These are phyloP conservation scores for Chaetoderma sp. DNA, from an alignment of 2,888 invertebrate species.

Conservation along the genomic window DNA sequence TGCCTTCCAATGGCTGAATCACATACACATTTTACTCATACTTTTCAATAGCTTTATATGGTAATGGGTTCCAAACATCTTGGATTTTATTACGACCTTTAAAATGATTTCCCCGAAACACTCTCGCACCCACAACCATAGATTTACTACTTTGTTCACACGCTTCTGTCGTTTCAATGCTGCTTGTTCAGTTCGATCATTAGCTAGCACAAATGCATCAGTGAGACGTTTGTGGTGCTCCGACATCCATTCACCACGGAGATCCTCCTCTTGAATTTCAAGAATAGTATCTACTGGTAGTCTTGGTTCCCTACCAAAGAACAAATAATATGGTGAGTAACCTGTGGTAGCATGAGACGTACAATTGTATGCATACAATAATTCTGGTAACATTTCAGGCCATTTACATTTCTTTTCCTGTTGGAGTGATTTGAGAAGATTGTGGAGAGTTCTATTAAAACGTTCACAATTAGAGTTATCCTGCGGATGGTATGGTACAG, in stretches of 20 bases:
- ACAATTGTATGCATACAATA: background rate
- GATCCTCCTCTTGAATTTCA: background rate
- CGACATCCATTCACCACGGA: background rate
- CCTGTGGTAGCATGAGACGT: background rate
- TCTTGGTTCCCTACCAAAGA: background rate
- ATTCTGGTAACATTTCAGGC: background rate
- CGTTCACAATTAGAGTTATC: conserved; percentile 34
- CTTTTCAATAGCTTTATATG: background rate
- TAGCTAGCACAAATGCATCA: background rate
- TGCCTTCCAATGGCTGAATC: background rate
- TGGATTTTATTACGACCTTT: background rate
- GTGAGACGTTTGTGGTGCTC: conserved; percentile 4
- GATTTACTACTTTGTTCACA: background rate
- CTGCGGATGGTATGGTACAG: too few species aligned
- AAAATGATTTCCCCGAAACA: background rate
- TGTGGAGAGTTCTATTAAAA: conserved; percentile 26
- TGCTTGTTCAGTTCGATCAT: background rate
- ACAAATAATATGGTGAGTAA: background rate
- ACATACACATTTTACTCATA: background rate
- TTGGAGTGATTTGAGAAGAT: background rate
- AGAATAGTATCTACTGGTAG: background rate
- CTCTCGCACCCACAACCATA: background rate
- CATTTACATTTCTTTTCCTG: background rate
- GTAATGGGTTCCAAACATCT: conserved; percentile 2
- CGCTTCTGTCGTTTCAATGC: background rate